Percentiles rank a stretch among this genome's conserved stretches.
phyloP scores from a whole-genome alignment of 2,888 invertebrate genomes.

The Drosophila greeni region DNA sequence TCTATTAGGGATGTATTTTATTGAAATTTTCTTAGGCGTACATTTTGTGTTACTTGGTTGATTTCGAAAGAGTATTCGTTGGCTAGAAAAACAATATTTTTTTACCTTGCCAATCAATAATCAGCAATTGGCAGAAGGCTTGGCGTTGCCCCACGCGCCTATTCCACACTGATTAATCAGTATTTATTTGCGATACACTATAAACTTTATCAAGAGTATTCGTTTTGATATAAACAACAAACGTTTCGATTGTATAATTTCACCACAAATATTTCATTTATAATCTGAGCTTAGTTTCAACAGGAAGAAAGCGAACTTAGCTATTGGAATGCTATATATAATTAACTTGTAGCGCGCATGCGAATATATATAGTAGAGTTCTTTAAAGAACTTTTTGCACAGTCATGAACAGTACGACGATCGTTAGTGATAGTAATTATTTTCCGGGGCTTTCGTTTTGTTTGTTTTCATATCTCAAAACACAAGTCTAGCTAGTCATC shows the following conservation, averaged over 20 bases:
- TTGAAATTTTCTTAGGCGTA: no score
- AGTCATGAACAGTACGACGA: not conserved
- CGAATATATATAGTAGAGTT: not conserved
- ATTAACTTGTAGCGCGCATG: not conserved
- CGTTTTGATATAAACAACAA: not conserved
- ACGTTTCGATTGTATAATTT: not conserved
- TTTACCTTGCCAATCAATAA: slow-evolving; percentile 4
- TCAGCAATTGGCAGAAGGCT: slow-evolving; percentile 6
- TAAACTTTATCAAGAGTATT: not conserved
- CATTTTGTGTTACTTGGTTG: no score
- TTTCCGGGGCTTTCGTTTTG: not conserved
- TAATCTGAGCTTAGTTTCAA: not conserved
- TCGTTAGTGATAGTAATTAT: slow-evolving; percentile 7
- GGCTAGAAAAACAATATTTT: not conserved
- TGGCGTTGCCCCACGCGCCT: not conserved
- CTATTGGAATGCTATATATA: not conserved
- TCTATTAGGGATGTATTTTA: no score
- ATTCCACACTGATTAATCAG: not conserved
- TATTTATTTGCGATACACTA: slow-evolving; percentile 12
- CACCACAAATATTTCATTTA: not conserved
- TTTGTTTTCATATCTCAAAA: slow-evolving; percentile 1
- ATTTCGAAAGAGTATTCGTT: not conserved
- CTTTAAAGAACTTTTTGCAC: not conserved
- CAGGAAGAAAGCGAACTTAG: not conserved
- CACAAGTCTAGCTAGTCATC: slow-evolving; percentile 2